phyloP scores from a whole-genome alignment of 2,113 vertebrate genomes.

The Bucco capensis region DNA sequence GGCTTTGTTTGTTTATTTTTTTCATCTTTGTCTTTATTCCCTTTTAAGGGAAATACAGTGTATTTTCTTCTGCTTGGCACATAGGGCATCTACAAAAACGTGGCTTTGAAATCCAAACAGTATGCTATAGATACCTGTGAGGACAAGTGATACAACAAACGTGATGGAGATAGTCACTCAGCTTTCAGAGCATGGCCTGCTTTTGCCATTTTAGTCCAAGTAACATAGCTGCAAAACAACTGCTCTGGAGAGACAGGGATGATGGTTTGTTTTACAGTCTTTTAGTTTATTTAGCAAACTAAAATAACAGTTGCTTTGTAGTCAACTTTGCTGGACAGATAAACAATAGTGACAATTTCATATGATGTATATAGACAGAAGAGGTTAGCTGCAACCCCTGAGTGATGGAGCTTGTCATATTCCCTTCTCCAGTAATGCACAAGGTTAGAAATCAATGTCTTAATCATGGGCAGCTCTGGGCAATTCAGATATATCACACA shows the following conservation, averaged over 20 bases:
- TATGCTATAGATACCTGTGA: neutral
- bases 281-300: conserved; percentile 50
- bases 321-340: conserved; percentile 46
- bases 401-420: conserved; percentile 74
- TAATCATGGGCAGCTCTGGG: conserved; percentile 63
- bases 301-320: conserved; percentile 30
- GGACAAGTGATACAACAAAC: neutral
- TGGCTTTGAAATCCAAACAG: neutral
- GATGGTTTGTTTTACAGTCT: neutral
- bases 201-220: neutral
- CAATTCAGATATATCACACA: conserved; percentile 66
- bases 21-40: neutral
- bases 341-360: conserved; percentile 71
- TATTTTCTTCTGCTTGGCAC: neutral
- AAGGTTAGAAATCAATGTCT: conserved; percentile 72
- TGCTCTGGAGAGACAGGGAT: neutral
- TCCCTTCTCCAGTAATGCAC: conserved; percentile 55
- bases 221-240: neutral
- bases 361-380: conserved; percentile 63
- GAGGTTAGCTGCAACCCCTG: conserved; percentile 46
- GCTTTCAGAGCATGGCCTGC: neutral
- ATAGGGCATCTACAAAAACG: neutral
- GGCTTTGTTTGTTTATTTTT: neutral
- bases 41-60: neutral
- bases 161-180: neutral